Percentiles rank a stretch among this genome's conserved stretches.
Evolutionary conservation across 2,888 invertebrate species (phyloP).

Genomic region (Pristionchus maxplancki): DNA sequence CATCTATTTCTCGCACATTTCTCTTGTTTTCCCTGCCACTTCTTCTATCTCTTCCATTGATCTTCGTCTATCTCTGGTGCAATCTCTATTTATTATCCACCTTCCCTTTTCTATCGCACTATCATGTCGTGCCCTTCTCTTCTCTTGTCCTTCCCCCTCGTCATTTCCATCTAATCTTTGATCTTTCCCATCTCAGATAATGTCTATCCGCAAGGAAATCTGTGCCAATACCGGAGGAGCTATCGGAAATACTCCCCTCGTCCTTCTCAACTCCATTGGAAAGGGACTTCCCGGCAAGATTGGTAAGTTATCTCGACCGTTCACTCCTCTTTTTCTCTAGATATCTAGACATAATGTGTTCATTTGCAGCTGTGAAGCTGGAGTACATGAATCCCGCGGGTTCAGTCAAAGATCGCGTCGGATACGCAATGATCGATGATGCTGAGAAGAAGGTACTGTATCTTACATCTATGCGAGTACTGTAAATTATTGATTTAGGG

Average conservation of each 20-base stretch:
- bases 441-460: slow-evolving; percentile 51
- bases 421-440: slow-evolving; percentile 47
- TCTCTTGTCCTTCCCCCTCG: neutral
- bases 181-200: slow-evolving; percentile 8
- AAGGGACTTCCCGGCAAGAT: slow-evolving; percentile 50
- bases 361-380: slow-evolving; percentile 41
- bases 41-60: slow-evolving; percentile 19
- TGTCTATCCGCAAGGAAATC: slow-evolving; percentile 36
- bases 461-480: neutral
- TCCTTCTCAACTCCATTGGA: slow-evolving; percentile 37
- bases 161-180: neutral
- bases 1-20: neutral
- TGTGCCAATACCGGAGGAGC: slow-evolving; percentile 49
- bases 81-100: neutral
- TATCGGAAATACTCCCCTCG: slow-evolving; percentile 47
- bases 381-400: slow-evolving; percentile 52
- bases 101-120: neutral
- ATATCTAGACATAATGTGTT: neutral
- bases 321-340: neutral
- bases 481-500: slow-evolving; percentile 8
- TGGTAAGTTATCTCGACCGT: neutral
- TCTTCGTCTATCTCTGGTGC: neutral
- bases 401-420: slow-evolving; percentile 49
- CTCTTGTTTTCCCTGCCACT: slow-evolving; percentile 31
- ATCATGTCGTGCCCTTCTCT: neutral